A percentile compares a stretch with the other conserved stretches of the same genome.
phyloP scores from a whole-genome alignment of 1,140 invertebrate genomes.

The Hesperophylax magnus region DNA sequence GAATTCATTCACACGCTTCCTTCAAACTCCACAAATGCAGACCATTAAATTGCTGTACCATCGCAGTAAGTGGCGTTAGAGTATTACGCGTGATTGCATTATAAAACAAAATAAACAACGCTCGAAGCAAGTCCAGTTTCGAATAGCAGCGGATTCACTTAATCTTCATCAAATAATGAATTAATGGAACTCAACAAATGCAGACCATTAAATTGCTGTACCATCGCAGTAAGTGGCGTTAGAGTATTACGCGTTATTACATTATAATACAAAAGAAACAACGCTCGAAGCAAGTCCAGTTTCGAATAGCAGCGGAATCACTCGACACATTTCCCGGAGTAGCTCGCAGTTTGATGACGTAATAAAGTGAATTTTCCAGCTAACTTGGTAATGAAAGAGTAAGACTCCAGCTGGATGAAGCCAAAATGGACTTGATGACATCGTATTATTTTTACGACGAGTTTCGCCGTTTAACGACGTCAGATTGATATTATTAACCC shows the following conservation, averaged over 20 bases:
- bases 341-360: slow-evolving; percentile 1
- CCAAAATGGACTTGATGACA: background rate
- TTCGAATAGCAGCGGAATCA: background rate
- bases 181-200: too few species aligned
- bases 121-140: background rate
- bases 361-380: slow-evolving; percentile 17
- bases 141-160: background rate
- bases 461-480: background rate
- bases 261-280: background rate
- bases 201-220: too few species aligned
- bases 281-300: background rate
- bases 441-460: background rate
- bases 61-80: too few species aligned
- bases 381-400: background rate
- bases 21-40: too few species aligned
- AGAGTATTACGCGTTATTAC: too few species aligned
- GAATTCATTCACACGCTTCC: too few species aligned
- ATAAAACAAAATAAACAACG: too few species aligned
- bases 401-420: background rate
- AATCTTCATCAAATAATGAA: background rate
- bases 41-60: too few species aligned
- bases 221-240: too few species aligned
- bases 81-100: background rate
- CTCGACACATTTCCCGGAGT: background rate
- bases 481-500: slow-evolving; percentile 3